Conservation (phyloP, 2,888 invertebrate species). For the Mactromeris polynyma region DNA sequence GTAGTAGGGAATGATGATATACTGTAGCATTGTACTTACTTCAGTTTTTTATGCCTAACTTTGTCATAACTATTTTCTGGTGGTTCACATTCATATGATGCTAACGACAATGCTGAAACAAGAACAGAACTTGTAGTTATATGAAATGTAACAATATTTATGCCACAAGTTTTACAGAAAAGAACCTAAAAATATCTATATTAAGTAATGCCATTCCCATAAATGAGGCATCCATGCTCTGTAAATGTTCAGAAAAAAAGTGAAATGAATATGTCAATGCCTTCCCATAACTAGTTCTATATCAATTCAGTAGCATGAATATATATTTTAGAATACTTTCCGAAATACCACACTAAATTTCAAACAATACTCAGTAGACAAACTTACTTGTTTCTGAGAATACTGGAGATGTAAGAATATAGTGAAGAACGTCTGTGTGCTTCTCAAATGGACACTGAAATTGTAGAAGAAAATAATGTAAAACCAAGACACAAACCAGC, state of each 20-base stretch:
- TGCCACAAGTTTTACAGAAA: too few species aligned
- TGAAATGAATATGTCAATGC: background rate
- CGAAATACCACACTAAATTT: background rate
- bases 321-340: too few species aligned
- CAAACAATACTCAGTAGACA: background rate
- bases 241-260: too few species aligned
- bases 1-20: background rate
- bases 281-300: background rate
- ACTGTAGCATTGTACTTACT: constrained; percentile 71
- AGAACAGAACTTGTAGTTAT: background rate
- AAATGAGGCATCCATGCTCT: too few species aligned
- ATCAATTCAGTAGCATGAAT: too few species aligned
- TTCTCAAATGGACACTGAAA: constrained; percentile 93
- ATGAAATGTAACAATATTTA: too few species aligned
- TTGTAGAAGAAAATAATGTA: background rate
- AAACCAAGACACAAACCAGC: constrained; percentile 4
- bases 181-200: too few species aligned
- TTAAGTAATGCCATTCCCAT: too few species aligned
- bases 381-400: constrained; percentile 93
- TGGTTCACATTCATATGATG: constrained; percentile 98
- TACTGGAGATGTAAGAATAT: constrained; percentile 94
- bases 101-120: constrained; percentile 92
- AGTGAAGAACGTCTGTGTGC: constrained; percentile 92
- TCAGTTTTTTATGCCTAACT: constrained; percentile 94
- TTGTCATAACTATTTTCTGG: constrained; percentile 97